These are phyloP conservation scores for Reticulitermes speratus DNA, from an alignment of 1,140 invertebrate species.

Conservation along the genomic window DNA sequence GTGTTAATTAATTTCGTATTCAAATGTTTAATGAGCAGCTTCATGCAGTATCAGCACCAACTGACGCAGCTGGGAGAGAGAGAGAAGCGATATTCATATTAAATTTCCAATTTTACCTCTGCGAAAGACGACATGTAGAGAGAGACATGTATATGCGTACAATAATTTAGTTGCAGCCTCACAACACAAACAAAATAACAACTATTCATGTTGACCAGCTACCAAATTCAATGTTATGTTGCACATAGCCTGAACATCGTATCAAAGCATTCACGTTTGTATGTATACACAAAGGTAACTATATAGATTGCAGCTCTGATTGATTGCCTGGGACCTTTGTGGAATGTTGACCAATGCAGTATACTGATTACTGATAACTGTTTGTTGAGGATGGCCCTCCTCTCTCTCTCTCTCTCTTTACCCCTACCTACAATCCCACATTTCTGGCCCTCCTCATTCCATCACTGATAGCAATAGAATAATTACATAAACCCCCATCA, in stretches of 20 bases:
- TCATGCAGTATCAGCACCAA: not conserved
- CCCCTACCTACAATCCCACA: not conserved
- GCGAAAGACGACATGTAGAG: not conserved
- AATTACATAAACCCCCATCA: conserved; percentile 5
- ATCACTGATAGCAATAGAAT: conserved; percentile 13
- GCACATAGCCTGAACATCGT: conserved; percentile 10
- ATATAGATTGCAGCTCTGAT: conserved; percentile 28
- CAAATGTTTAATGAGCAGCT: not conserved
- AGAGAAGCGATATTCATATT: not conserved
- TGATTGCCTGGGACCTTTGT: conserved; percentile 27
- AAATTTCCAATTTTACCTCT: not conserved
- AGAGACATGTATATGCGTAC: not conserved
- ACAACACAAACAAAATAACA: conserved; percentile 19
- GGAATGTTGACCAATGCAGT: conserved; percentile 29
- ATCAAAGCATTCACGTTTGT: conserved; percentile 29
- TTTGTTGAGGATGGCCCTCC: conserved; percentile 18
- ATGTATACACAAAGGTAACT: conserved; percentile 30
- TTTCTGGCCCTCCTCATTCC: not conserved
- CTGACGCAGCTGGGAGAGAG: not conserved
- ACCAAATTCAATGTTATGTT: conserved; percentile 17
- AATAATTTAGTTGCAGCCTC: not conserved
- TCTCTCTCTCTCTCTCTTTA: not conserved
- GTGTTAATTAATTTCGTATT: not conserved
- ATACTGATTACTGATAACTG: conserved; percentile 31
- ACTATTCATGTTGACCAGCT: conserved; percentile 15